phyloP scores from a whole-genome alignment of 2,888 invertebrate genomes.

The Ephialtes manifestator region DNA sequence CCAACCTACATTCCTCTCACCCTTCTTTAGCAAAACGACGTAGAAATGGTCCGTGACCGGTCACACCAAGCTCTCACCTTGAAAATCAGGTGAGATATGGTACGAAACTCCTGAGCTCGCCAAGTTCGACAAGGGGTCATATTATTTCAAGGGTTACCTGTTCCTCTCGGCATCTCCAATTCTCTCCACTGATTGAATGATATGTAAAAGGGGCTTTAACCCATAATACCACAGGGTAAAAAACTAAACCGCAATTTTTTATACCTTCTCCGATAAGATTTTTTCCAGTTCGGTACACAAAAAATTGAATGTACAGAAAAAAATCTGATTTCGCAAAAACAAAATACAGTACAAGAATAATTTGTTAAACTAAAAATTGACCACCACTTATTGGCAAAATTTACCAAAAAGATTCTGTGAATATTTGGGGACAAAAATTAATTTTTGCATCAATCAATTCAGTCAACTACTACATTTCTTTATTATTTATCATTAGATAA shows the following conservation, averaged over 20 bases:
- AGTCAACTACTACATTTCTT: too few species aligned
- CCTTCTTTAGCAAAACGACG: background rate
- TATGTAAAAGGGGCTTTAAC: slow-evolving; percentile 31
- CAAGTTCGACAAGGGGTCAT: slow-evolving; percentile 65
- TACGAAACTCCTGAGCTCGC: slow-evolving; percentile 58
- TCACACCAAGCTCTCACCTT: slow-evolving; percentile 9
- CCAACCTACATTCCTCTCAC: slow-evolving; percentile 40
- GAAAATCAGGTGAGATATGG: slow-evolving; percentile 30
- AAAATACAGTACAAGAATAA: too few species aligned
- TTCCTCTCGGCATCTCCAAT: slow-evolving; percentile 63
- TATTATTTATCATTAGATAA: too few species aligned
- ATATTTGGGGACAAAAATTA: background rate
- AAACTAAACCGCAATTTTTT: too few species aligned
- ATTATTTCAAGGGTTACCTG: slow-evolving; percentile 60
- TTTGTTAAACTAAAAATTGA: too few species aligned
- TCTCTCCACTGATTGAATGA: slow-evolving; percentile 39
- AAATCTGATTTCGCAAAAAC: too few species aligned
- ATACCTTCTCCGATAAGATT: too few species aligned
- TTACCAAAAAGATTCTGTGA: too few species aligned
- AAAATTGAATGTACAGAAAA: too few species aligned
- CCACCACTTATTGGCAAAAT: too few species aligned
- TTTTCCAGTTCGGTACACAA: too few species aligned
- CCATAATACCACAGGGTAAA: background rate
- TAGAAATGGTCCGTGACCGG: slow-evolving; percentile 27
- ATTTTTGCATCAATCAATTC: background rate